phyloP scores from a whole-genome alignment of 2,888 invertebrate species.

The Lochmaea crataegi region DNA sequence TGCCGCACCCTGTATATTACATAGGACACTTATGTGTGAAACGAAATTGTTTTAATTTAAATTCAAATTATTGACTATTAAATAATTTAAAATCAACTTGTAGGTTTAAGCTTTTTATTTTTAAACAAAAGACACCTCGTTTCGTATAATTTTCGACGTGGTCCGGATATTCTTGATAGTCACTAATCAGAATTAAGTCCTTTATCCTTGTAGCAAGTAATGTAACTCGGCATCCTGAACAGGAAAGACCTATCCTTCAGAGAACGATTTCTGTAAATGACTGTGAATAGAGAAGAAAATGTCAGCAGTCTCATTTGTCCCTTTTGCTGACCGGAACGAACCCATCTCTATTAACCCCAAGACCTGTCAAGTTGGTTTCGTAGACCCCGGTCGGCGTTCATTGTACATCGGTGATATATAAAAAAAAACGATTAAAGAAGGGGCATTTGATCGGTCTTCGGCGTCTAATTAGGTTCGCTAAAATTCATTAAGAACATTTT shows the following conservation, averaged over 20 bases:
- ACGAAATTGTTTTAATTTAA: no score
- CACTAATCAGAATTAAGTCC: slow-evolving; percentile 40
- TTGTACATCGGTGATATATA: slow-evolving; percentile 6
- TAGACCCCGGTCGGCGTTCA: slow-evolving; percentile 22
- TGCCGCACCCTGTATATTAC: no score
- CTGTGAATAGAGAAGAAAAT: slow-evolving; percentile 44
- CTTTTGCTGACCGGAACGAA: slow-evolving; percentile 54
- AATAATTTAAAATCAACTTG: neutral
- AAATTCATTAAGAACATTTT: neutral
- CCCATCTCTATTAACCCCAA: slow-evolving; percentile 58
- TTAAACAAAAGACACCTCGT: slow-evolving; percentile 15
- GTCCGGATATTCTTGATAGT: slow-evolving; percentile 32
- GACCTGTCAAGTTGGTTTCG: slow-evolving; percentile 48
- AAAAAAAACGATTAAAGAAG: neutral
- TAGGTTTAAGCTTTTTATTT: neutral
- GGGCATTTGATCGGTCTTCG: neutral
- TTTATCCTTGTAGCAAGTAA: slow-evolving; percentile 39
- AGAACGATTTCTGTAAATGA: slow-evolving; percentile 34
- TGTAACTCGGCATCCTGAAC: slow-evolving; percentile 31
- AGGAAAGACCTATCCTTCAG: slow-evolving; percentile 36
- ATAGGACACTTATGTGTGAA: no score
- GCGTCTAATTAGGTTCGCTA: neutral
- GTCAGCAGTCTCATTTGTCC: slow-evolving; percentile 58
- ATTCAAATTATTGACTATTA: neutral
- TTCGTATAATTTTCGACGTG: slow-evolving; percentile 8